These are phyloP conservation scores for Euzophera pinguis DNA, from an alignment of 2,888 invertebrate species.

Conservation along the genomic window DNA sequence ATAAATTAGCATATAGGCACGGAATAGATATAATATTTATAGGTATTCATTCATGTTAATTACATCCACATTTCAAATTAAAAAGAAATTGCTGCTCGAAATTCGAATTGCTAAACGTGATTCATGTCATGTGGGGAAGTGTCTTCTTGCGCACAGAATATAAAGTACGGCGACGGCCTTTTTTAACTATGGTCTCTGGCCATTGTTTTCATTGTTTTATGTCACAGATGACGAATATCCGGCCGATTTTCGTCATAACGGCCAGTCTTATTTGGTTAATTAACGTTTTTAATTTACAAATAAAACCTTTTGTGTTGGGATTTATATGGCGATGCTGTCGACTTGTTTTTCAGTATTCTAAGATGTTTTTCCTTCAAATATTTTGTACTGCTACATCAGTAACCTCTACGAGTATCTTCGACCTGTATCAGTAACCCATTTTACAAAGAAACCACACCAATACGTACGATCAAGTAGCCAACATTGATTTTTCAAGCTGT, in stretches of 20 bases:
- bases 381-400: no score
- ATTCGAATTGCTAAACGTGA: slow-evolving; percentile 43
- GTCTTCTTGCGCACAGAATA: slow-evolving; percentile 40
- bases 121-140: slow-evolving; percentile 63
- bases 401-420: no score
- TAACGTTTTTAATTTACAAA: not conserved
- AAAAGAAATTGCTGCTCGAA: slow-evolving; percentile 23
- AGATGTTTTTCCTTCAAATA: no score
- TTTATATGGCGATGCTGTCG: not conserved
- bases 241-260: slow-evolving; percentile 25
- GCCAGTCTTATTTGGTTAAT: slow-evolving; percentile 15
- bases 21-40: no score
- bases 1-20: no score
- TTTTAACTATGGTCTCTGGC: slow-evolving; percentile 23
- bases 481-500: no score
- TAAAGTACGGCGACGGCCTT: slow-evolving; percentile 14
- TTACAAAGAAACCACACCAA: no score
- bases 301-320: not conserved
- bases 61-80: not conserved
- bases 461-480: no score
- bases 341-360: not conserved
- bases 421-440: no score
- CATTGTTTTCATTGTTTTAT: slow-evolving; percentile 17
- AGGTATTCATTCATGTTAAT: no score
- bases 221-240: slow-evolving; percentile 52